Evolutionary conservation across 2,888 invertebrate genomes (phyloP).

Genomic region (Megaustenia siamemsis): DNA sequence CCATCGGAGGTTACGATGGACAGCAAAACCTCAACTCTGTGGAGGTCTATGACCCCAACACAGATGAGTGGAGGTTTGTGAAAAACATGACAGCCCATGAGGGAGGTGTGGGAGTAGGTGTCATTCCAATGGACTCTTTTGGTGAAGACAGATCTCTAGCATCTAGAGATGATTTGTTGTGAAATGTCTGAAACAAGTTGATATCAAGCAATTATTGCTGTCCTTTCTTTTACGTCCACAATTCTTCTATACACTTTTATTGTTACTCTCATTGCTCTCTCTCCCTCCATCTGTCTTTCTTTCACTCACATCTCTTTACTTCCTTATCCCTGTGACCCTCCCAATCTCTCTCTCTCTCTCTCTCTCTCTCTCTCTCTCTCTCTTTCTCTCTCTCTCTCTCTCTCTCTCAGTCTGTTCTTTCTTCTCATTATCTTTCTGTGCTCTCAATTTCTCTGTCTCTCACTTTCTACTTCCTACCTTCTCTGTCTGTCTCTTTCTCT

Average conservation of each 20-base stretch:
- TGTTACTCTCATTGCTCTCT: neutral
- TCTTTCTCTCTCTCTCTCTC: constrained; percentile 33
- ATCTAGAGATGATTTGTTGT: neutral
- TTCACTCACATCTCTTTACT: too few relatives aligned
- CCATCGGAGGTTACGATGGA: constrained; percentile 87
- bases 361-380: constrained; percentile 18
- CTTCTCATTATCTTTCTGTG: neutral
- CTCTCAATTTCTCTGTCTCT: constrained; percentile 12
- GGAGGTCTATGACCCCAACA: constrained; percentile 89
- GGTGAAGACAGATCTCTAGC: neutral
- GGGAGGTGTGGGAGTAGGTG: constrained; percentile 93
- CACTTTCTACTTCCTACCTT: neutral
- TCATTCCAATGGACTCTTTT: constrained; percentile 83
- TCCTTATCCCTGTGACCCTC: neutral
- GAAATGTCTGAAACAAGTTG: neutral
- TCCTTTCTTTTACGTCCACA: too few relatives aligned
- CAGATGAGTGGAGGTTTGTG: constrained; percentile 87
- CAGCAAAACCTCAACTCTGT: constrained; percentile 89
- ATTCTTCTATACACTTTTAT: too few relatives aligned
- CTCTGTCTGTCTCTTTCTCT: neutral
- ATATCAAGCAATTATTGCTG: too few relatives aligned
- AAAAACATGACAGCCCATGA: constrained; percentile 91
- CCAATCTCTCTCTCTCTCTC: neutral
- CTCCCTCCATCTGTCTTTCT: neutral
- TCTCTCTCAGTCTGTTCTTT: constrained; percentile 13